Conservation (phyloP, 2,113 vertebrate species). For the Thomomys bottae region DNA sequence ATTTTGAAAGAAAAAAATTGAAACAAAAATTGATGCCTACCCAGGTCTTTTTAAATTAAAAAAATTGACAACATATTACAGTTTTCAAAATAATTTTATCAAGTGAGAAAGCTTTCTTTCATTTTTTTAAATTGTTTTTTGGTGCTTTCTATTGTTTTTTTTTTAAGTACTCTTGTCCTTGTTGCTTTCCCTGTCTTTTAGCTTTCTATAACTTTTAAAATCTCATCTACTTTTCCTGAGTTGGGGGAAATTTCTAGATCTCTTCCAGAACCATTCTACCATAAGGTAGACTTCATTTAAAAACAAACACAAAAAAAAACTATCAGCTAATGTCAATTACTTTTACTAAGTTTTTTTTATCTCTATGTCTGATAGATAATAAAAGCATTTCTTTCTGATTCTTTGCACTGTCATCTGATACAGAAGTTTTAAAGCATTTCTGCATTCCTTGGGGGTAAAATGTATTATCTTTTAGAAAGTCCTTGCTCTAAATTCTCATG, state of each 20-base stretch:
- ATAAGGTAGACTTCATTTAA: background rate
- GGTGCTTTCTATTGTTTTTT: background rate
- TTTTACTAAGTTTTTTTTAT: constrained; percentile 1
- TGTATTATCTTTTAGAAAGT: constrained; percentile 59
- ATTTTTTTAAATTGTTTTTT: background rate
- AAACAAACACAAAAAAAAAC: background rate
- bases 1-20: background rate
- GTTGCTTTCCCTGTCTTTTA: background rate
- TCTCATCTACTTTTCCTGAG: background rate
- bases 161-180: background rate
- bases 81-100: constrained; percentile 5
- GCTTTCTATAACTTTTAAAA: background rate
- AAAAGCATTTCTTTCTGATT: background rate
- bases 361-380: background rate
- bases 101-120: background rate
- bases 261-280: constrained; percentile 7
- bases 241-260: background rate
- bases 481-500: constrained; percentile 56
- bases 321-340: background rate
- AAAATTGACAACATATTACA: constrained; percentile 17
- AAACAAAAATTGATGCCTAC: background rate
- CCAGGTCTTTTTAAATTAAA: background rate
- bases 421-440: constrained; percentile 6
- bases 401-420: background rate
- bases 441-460: background rate